A percentile compares a stretch with the other conserved stretches of the same genome.
These are phyloP conservation scores for Hypercompe scribonia DNA, from an alignment of 2,888 invertebrate species.

Conservation along the genomic window DNA sequence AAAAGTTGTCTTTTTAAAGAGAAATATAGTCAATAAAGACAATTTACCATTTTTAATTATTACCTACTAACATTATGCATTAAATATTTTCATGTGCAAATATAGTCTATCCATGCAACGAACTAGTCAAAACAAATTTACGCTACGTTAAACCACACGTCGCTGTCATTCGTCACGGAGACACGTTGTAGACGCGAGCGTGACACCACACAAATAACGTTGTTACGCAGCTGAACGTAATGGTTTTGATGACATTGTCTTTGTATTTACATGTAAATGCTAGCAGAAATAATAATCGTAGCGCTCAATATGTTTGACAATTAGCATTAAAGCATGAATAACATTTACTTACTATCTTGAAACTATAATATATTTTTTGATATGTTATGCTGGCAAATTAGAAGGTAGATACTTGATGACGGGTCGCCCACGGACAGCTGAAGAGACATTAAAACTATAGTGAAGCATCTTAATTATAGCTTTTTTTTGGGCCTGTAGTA, in stretches of 20 bases:
- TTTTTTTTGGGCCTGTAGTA: no score
- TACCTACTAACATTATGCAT: background rate
- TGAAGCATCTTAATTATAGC: no score
- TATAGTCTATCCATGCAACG: background rate
- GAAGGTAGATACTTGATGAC: background rate
- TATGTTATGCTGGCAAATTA: background rate
- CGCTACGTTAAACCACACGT: slow-evolving; percentile 35
- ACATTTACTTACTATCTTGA: background rate
- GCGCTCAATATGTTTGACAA: background rate
- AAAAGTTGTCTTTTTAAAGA: no score
- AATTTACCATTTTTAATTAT: background rate
- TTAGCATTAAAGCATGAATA: background rate
- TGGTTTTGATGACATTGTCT: slow-evolving; percentile 19
- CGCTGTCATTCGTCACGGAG: slow-evolving; percentile 50
- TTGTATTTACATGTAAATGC: slow-evolving; percentile 20
- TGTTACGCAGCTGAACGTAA: slow-evolving; percentile 40
- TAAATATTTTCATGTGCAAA: background rate
- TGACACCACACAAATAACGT: slow-evolving; percentile 52
- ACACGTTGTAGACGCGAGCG: slow-evolving; percentile 33
- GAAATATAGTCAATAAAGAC: no score
- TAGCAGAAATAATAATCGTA: background rate
- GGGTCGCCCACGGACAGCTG: no score
- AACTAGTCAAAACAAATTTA: slow-evolving; percentile 15
- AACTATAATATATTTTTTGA: background rate
- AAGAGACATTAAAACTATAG: no score